Conservation (phyloP, 2,113 vertebrate species). For the Lynx canadensis region DNA sequence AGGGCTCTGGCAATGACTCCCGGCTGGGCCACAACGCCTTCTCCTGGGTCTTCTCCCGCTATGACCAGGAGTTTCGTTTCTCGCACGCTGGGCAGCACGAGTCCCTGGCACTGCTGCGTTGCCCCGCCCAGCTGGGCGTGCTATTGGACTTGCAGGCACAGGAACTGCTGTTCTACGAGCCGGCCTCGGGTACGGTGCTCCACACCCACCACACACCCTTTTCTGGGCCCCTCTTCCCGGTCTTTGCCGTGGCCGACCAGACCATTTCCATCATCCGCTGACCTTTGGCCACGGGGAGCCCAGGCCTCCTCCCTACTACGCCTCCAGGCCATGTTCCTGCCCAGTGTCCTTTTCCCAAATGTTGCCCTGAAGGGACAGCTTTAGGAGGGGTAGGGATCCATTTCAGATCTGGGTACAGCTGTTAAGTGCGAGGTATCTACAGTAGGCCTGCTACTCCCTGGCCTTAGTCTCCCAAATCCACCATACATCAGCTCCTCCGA, state of each 20-base stretch:
- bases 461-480: background rate
- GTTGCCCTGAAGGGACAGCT: background rate
- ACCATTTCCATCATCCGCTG: conserved; percentile 84
- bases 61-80: conserved; percentile 91
- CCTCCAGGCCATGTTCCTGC: background rate
- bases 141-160: conserved; percentile 91
- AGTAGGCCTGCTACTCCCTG: background rate
- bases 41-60: conserved; percentile 96
- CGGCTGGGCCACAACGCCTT: conserved; percentile 91
- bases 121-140: conserved; percentile 87
- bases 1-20: conserved; percentile 88
- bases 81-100: conserved; percentile 86
- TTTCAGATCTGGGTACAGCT: background rate
- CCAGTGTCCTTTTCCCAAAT: background rate
- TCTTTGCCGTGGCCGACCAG: conserved; percentile 92
- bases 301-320: background rate
- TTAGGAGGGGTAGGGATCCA: background rate
- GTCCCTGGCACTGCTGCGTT: conserved; percentile 85
- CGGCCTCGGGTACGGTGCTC: conserved; percentile 86
- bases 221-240: conserved; percentile 86
- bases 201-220: conserved; percentile 85
- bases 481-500: background rate
- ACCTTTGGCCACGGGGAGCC: background rate
- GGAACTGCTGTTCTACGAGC: conserved; percentile 93
- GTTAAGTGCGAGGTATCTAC: background rate